A percentile compares a stretch with the other conserved stretches of the same genome.
phyloP scores from a whole-genome alignment of 2,888 invertebrate species.

The Globia sparganii region DNA sequence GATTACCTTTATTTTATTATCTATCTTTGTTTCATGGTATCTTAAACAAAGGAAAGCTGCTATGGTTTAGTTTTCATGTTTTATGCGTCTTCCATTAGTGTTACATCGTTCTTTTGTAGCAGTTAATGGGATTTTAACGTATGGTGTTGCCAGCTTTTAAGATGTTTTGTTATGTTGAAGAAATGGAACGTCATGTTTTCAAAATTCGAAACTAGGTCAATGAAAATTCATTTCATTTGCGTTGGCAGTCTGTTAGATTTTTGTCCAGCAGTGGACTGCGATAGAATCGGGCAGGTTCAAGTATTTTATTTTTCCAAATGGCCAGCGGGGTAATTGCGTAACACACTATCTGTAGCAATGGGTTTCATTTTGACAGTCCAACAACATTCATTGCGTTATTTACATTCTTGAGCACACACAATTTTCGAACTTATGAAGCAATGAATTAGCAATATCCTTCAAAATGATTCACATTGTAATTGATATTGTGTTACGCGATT shows the following conservation, averaged over 20 bases:
- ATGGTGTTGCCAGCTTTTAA: slow-evolving; percentile 5
- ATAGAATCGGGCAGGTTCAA: neutral
- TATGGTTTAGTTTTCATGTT: slow-evolving; percentile 23
- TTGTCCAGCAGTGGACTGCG: neutral
- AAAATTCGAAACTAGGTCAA: neutral
- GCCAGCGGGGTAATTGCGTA: no score
- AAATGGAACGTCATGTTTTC: slow-evolving; percentile 7
- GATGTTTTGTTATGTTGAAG: neutral
- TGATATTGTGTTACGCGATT: no score
- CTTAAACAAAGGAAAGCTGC: neutral
- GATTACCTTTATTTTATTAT: slow-evolving; percentile 55
- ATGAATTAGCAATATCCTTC: no score
- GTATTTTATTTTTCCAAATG: neutral
- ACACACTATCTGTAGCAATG: no score
- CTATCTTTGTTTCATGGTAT: slow-evolving; percentile 35
- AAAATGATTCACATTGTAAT: no score
- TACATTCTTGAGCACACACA: no score
- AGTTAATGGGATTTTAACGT: neutral
- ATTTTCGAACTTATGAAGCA: no score
- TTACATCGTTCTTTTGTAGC: slow-evolving; percentile 6
- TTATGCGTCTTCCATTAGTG: slow-evolving; percentile 36
- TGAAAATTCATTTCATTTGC: neutral
- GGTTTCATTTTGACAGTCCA: no score
- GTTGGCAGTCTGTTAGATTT: neutral
- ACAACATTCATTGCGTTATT: no score